Percentiles rank a stretch among this genome's conserved stretches.
These are phyloP conservation scores for Myopa tessellatipennis DNA, from an alignment of 2,888 invertebrate species.

Conservation along the genomic window DNA sequence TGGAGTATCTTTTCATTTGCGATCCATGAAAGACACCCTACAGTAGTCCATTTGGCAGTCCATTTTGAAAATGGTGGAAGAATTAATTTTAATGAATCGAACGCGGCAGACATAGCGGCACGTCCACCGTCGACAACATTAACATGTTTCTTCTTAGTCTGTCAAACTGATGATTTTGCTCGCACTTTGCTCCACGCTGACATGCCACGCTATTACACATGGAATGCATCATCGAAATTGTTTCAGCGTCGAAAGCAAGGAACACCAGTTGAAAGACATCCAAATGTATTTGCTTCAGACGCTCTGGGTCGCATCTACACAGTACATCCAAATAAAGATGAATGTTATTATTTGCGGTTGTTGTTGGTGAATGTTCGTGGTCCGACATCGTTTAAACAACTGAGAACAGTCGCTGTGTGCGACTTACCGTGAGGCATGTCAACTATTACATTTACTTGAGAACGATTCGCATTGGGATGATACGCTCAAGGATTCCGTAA, in stretches of 20 bases:
- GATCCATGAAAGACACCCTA: conserved; percentile 47
- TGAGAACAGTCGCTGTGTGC: conserved; percentile 55
- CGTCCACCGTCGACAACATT: conserved; percentile 45
- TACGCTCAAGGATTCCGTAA: conserved; percentile 25
- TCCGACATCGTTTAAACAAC: conserved; percentile 44
- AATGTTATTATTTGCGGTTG: conserved; percentile 36
- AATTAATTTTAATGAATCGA: conserved; percentile 58
- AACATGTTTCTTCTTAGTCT: conserved; percentile 26
- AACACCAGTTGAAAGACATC: conserved; percentile 14
- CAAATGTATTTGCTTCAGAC: conserved; percentile 11
- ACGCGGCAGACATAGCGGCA: conserved; percentile 33
- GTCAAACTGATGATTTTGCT: conserved; percentile 32
- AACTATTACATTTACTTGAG: no score
- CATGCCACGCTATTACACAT: conserved; percentile 37
- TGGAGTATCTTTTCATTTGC: conserved; percentile 46
- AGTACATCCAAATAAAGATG: conserved; percentile 35
- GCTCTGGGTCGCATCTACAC: conserved; percentile 39
- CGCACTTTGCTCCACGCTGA: conserved; percentile 40
- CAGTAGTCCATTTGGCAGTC: conserved; percentile 47
- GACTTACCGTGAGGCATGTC: no score
- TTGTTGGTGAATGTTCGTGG: conserved; percentile 36
- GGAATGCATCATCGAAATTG: conserved; percentile 28
- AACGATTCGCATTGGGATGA: conserved; percentile 35
- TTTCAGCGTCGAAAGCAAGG: conserved; percentile 40
- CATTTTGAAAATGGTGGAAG: conserved; percentile 52